Evolutionary conservation across 2,888 invertebrate species (phyloP).

Genomic region (Cataglyphis rosenhaueri): DNA sequence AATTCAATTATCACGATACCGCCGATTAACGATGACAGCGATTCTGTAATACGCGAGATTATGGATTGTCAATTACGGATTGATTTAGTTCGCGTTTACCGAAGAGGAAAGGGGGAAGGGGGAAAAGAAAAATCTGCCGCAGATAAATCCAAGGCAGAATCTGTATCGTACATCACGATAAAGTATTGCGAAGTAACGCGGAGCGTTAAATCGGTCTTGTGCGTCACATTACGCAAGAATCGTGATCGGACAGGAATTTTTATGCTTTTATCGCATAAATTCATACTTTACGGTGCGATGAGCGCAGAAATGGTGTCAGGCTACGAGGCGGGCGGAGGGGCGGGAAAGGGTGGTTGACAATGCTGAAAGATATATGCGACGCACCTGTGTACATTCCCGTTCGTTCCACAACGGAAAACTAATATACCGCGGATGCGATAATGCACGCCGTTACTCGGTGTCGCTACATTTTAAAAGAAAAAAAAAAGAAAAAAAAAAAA

Average conservation of each 20-base stretch:
- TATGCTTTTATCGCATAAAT: constrained; percentile 56
- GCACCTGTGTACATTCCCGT: constrained; percentile 67
- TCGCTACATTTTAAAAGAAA: background rate
- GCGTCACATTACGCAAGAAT: constrained; percentile 55
- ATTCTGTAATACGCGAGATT: background rate
- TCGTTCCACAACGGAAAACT: constrained; percentile 62
- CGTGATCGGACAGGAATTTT: constrained; percentile 63
- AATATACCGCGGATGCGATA: constrained; percentile 57
- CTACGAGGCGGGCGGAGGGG: constrained; percentile 48
- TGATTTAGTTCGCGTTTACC: background rate
- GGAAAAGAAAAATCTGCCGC: background rate
- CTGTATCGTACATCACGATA: background rate
- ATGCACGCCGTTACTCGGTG: constrained; percentile 48
- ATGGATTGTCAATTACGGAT: background rate
- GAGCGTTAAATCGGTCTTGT: constrained; percentile 49
- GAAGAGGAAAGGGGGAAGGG: background rate
- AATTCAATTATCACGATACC: constrained; percentile 9
- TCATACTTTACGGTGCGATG: constrained; percentile 44
- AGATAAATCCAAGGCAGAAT: constrained; percentile 12
- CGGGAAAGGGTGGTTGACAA: constrained; percentile 61
- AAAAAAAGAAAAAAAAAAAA: background rate
- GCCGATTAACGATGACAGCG: constrained; percentile 23
- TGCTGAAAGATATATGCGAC: constrained; percentile 58
- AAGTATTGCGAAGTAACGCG: constrained; percentile 18
- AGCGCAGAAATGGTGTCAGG: constrained; percentile 63